Evolutionary conservation across 2,113 vertebrate species (phyloP).

Genomic region (Stomatorhinus ivindoensis): DNA sequence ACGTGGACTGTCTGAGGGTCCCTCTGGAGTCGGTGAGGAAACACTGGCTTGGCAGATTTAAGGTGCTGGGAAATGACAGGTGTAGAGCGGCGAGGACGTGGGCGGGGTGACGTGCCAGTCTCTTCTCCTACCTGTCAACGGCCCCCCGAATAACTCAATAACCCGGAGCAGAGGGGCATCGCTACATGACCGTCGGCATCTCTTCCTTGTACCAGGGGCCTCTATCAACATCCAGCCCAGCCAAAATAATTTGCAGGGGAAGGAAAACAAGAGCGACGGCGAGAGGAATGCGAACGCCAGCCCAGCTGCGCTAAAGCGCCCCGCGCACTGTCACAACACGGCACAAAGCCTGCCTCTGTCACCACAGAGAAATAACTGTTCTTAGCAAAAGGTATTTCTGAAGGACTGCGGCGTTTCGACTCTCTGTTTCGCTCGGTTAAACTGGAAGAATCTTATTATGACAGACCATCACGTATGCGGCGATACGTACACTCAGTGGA

Average conservation of each 20-base stretch:
- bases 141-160: background rate
- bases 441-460: background rate
- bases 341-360: slow-evolving; percentile 48
- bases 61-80: background rate
- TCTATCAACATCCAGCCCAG: slow-evolving; percentile 56
- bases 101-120: background rate
- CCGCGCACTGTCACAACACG: slow-evolving; percentile 56
- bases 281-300: slow-evolving; percentile 55
- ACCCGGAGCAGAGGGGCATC: slow-evolving; percentile 35
- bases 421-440: background rate
- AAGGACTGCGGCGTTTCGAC: background rate
- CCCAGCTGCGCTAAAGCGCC: slow-evolving; percentile 32
- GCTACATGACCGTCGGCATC: background rate
- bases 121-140: background rate
- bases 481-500: background rate
- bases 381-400: background rate
- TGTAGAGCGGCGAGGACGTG: background rate
- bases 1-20: background rate
- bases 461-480: background rate
- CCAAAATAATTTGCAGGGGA: slow-evolving; percentile 46
- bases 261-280: slow-evolving; percentile 50
- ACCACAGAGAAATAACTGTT: slow-evolving; percentile 3
- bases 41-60: background rate
- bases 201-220: slow-evolving; percentile 38
- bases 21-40: background rate